These are phyloP conservation scores for Rhopalosiphum maidis DNA, from an alignment of 1,140 invertebrate species.

Conservation along the genomic window DNA sequence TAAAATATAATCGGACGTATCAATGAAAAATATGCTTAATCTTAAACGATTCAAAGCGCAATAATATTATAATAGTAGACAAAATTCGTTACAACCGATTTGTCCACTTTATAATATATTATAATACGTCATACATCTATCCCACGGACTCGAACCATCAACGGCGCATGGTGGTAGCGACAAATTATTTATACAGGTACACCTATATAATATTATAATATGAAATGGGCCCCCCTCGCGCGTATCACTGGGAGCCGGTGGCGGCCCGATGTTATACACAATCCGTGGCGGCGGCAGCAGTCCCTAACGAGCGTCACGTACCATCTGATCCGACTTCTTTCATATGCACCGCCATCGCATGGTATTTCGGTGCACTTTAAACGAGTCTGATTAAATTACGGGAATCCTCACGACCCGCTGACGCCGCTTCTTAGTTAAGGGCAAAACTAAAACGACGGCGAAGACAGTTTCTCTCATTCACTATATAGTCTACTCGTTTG, in stretches of 20 bases:
- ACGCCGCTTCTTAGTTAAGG: background rate
- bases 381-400: conserved; percentile 53
- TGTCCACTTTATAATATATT: background rate
- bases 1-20: background rate
- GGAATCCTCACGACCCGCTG: conserved; percentile 46
- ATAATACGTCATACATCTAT: background rate
- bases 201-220: background rate
- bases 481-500: background rate
- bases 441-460: conserved; percentile 8
- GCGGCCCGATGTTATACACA: conserved; percentile 14
- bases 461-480: conserved; percentile 18
- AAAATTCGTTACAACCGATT: background rate
- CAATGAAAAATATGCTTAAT: background rate
- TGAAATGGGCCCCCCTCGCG: background rate
- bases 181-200: background rate
- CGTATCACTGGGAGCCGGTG: conserved; percentile 35
- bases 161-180: background rate
- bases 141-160: background rate
- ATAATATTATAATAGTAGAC: background rate
- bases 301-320: conserved; percentile 56
- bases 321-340: conserved; percentile 54
- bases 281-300: conserved; percentile 22
- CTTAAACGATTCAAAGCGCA: background rate
- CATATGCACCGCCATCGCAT: conserved; percentile 43
- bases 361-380: conserved; percentile 57